Base-by-base conservation (phyloP, 2,797 vertebrate genomes). In the Hippoglossus hippoglossus region DNA sequence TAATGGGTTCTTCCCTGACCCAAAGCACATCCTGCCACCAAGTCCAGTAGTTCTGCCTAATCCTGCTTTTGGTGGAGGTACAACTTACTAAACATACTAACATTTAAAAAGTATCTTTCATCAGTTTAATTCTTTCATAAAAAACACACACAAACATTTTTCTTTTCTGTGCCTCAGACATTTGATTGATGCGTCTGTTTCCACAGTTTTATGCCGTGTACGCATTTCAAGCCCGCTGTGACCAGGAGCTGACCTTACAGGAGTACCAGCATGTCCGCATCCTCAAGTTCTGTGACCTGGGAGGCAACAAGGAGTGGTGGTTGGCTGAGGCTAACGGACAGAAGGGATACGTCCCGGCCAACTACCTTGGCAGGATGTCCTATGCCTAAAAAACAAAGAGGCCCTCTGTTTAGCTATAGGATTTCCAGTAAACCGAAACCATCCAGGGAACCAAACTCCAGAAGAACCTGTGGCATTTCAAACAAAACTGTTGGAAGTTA, bases 301-400 rank as follows among this genome's bases (percentile, higher is more conserved):
- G 97, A 54, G 98, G 98, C 49, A 99, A 99, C 75, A 97, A 96
- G 80, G 96, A 99, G 65, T 99, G 98, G 98, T 99, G 98, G 98
- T 82, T 99, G 41, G 98, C 97, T 0, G 98, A 99, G 91, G 94
- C 94, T 1, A 94, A 97, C 19, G 98, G 98, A 58, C 96, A 96
- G 77, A 96, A 79, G 77, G 98, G 98, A 47, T 99, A 99, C 0
- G 97, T 99, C 13, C 98, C 98, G 0, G 97, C 98, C 69, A 99
- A 97, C 94, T 97, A 98, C 81, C 96, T 99, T 0, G 96, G 97
- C 69, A 99, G 94, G 93, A 99, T 99, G 98, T 98, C 97, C 36
- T 99, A 99, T 0, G 96, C 98, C 12, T 99, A 74, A 92, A 89
- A 71, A 44, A 22, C 13, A 57, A 55, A 73, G 63, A 61, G 22